Percentiles rank a stretch among this genome's conserved stretches.
Evolutionary conservation across 2,797 vertebrate species (phyloP).

Genomic region (Potorous gilbertii): DNA sequence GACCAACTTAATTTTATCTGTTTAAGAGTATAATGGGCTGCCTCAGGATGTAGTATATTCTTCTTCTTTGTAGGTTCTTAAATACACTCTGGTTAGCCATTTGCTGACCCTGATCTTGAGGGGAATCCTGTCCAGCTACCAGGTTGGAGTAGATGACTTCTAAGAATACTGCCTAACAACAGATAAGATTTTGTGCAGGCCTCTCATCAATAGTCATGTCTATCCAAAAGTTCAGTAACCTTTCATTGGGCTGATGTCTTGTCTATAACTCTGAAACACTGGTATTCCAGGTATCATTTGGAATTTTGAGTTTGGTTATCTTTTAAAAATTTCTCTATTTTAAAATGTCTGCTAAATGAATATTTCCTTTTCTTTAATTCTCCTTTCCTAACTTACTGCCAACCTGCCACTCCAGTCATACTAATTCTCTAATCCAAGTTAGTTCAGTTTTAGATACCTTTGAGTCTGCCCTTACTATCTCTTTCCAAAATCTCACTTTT

Average conservation of each 20-base stretch:
- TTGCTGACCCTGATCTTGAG: background rate
- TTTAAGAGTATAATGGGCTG: background rate
- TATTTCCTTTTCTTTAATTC: background rate
- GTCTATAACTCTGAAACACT: background rate
- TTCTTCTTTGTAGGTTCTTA: background rate
- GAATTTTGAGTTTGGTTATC: background rate
- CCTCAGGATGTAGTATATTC: background rate
- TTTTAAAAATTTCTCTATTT: background rate
- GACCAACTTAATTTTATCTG: background rate
- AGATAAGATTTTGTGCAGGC: background rate
- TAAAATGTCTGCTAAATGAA: background rate
- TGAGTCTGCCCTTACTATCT: background rate
- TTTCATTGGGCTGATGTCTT: background rate
- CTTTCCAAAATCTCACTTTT: background rate
- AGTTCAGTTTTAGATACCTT: background rate
- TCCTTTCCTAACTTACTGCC: background rate
- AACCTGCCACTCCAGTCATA: background rate
- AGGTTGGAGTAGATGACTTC: background rate
- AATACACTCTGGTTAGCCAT: background rate
- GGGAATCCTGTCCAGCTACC: background rate
- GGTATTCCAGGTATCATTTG: background rate
- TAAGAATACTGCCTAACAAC: background rate
- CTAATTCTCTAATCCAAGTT: background rate
- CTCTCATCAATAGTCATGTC: background rate
- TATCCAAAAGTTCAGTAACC: background rate